Evolutionary conservation across 2,113 vertebrate species (phyloP).

Genomic region (Sorex araneus): DNA sequence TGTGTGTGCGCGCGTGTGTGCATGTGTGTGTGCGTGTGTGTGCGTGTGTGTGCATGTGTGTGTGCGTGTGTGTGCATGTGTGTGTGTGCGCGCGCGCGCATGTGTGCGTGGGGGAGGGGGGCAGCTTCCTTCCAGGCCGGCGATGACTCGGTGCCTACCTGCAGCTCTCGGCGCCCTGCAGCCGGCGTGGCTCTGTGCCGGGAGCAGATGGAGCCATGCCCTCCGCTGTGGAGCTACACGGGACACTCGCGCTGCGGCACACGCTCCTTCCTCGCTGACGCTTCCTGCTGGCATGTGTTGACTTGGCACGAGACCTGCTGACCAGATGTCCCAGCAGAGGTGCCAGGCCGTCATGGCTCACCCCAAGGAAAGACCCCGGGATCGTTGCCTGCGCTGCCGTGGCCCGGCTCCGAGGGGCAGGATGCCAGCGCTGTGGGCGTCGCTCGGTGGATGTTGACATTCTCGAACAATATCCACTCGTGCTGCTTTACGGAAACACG

Average conservation of each 20-base stretch:
- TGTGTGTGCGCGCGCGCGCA: no score
- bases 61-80: no score
- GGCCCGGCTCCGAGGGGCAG: no score
- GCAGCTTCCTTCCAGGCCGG: no score
- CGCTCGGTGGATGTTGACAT: no score
- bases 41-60: no score
- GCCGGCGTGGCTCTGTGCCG: not conserved
- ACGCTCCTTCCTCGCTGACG: slow-evolving; percentile 40
- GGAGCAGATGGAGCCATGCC: slow-evolving; percentile 31
- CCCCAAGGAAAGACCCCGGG: slow-evolving; percentile 4
- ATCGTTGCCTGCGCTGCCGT: not conserved
- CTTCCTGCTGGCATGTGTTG: slow-evolving; percentile 47
- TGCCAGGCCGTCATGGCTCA: slow-evolving; percentile 61
- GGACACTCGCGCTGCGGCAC: not conserved
- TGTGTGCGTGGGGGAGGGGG: no score
- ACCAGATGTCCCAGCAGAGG: slow-evolving; percentile 37
- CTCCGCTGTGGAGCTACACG: slow-evolving; percentile 14
- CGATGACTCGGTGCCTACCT: no score
- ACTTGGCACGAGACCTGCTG: slow-evolving; percentile 38
- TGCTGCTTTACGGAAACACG: not conserved
- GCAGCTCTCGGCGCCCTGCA: no score
- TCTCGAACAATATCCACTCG: not conserved
- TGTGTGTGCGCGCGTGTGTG: no score
- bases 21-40: no score
- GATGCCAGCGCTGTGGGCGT: no score